These are phyloP conservation scores for Caenorhabditis briggsae DNA, from an alignment of 1,140 invertebrate species.

Conservation along the genomic window DNA sequence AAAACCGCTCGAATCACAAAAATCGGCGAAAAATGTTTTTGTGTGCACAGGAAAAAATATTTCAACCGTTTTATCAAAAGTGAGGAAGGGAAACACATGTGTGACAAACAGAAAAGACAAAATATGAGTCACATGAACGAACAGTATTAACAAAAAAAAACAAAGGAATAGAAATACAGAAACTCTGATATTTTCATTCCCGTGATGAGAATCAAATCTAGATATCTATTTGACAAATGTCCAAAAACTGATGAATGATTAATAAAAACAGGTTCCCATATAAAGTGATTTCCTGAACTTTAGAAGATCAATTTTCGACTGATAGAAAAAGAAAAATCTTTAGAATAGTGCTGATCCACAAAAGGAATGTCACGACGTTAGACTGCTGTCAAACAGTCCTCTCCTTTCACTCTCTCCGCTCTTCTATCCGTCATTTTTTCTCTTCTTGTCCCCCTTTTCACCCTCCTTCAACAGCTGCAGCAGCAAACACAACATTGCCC, in stretches of 20 bases:
- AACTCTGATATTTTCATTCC: too few species aligned
- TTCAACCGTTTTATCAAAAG: neutral
- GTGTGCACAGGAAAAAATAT: neutral
- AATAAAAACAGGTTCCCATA: neutral
- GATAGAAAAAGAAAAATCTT: neutral
- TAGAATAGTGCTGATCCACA: neutral
- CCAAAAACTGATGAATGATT: too few species aligned
- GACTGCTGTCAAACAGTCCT: neutral
- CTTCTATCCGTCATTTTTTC: neutral
- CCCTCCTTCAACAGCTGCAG: neutral
- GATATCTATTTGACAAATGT: too few species aligned
- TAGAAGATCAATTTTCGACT: too few species aligned
- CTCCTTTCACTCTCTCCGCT: slow-evolving; percentile 7
- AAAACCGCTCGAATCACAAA: too few species aligned
- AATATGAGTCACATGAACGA: neutral
- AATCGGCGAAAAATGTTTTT: too few species aligned
- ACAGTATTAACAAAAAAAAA: neutral
- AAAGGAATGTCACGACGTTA: slow-evolving; percentile 10
- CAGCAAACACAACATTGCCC: neutral
- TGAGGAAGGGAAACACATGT: neutral
- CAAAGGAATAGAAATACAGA: neutral
- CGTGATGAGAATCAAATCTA: too few species aligned
- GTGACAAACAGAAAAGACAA: neutral
- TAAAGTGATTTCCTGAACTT: too few species aligned
- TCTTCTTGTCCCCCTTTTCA: neutral